Percentiles rank a stretch among this genome's conserved stretches.
These are phyloP conservation scores for Sitobion miscanthi DNA, from an alignment of 1,140 invertebrate genomes.

Conservation along the genomic window DNA sequence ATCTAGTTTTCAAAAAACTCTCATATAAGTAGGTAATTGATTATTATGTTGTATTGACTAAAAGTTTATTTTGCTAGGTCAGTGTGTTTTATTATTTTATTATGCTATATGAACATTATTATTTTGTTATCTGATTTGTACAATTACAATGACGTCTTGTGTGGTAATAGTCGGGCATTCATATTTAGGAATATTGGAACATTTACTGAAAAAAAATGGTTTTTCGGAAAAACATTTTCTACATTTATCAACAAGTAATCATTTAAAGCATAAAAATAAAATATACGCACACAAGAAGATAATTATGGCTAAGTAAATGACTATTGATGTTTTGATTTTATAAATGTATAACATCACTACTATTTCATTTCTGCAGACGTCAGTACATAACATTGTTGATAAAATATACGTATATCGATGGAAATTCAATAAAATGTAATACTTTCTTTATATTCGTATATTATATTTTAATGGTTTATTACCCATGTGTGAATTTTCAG, in stretches of 20 bases:
- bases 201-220: neutral
- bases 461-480: neutral
- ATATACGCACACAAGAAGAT: neutral
- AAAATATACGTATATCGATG: too few relatives aligned
- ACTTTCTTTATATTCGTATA: neutral
- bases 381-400: neutral
- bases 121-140: neutral
- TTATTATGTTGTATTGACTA: neutral
- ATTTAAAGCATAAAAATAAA: neutral
- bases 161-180: neutral
- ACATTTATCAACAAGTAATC: neutral
- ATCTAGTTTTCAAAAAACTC: neutral
- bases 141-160: neutral
- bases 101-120: neutral
- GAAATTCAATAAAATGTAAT: too few relatives aligned
- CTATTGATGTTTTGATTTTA: too few relatives aligned
- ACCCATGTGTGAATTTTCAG: neutral
- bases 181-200: rapidly evolving
- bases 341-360: too few relatives aligned
- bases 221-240: neutral
- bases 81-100: neutral
- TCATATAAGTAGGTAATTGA: neutral
- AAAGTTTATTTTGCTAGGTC: neutral
- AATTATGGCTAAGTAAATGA: neutral
- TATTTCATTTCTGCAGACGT: neutral